Base-by-base conservation (phyloP, 35 echinoderm and acorn worm species). In the Lytechinus variegatus region DNA sequence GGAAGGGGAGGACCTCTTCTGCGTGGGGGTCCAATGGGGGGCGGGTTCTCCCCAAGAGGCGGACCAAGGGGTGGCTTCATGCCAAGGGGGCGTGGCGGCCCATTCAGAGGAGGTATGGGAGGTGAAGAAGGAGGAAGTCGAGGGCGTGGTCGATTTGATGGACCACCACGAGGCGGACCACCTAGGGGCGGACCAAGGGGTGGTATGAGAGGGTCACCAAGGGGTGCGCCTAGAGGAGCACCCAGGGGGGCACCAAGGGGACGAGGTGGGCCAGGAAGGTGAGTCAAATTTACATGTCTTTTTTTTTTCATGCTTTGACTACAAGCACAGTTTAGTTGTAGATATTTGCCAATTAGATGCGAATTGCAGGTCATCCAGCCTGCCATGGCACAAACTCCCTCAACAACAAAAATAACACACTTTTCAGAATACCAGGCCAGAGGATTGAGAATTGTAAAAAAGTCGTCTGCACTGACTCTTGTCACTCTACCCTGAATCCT, bases 231-330 rank as follows among this genome's bases (percentile, higher is more conserved):
- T 8, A 89, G 87, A 53, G 87, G 87, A 27, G 87, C 87, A 28
- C 87, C 87, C 9, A 89, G 87, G 87, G 87, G 87, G 27, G 87
- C 87, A 88, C 87, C 87, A 13, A 92, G 91, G 24, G 91, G 91
- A 29, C 28, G 91, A 9, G 91, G 91, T 3, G 91, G 91, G 13
- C 24, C n/a, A 52, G 91, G 91, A 56, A 93, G 91, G 91, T 93
- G 28, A 16, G 91, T 9, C 1, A 4, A 56, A 56, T 11, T 56
- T 56, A 1, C 1, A 8, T 56, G 55, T 58, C 13, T 58, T 9
- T 2, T 9, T 58, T 56, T 5, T 10, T 58, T 58, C 2, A 5
- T 5, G 33, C 33, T 44, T 44, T 44, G 33, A 44, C 33, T 1
- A 44, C 33, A 44, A 44, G 33, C 33, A 44, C 33, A 2, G 33